phyloP scores from a whole-genome alignment of 2,888 invertebrate species.

The Stenodema calcarata region DNA sequence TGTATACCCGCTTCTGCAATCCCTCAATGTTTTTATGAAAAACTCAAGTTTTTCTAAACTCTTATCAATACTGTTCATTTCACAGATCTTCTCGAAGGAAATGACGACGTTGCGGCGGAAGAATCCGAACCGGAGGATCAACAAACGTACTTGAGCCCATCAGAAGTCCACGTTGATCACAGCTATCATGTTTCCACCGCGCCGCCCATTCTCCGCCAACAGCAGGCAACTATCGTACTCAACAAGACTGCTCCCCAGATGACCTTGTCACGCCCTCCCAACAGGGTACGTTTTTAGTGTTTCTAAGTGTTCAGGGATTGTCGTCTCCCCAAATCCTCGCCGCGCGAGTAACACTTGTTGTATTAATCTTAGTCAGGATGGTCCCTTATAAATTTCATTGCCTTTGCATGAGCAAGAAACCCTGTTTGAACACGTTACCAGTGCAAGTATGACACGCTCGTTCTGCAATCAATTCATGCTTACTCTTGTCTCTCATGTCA shows the following conservation, averaged over 20 bases:
- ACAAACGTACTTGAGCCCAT: not conserved
- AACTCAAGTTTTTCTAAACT: too few relatives aligned
- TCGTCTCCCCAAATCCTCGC: not conserved
- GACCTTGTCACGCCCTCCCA: conserved; percentile 1
- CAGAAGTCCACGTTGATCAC: conserved; percentile 52
- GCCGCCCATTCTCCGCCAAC: not conserved
- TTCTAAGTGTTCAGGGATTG: too few relatives aligned
- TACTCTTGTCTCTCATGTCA: too few relatives aligned
- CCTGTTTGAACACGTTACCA: too few relatives aligned
- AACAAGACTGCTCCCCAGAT: not conserved
- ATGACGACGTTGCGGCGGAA: conserved; percentile 29
- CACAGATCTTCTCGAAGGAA: conserved; percentile 51
- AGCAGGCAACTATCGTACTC: not conserved
- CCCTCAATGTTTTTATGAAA: too few relatives aligned
- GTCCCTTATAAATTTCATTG: too few relatives aligned
- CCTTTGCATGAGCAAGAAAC: too few relatives aligned
- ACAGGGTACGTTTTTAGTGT: not conserved
- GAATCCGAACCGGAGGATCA: not conserved
- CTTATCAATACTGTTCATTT: too few relatives aligned
- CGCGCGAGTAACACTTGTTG: not conserved
- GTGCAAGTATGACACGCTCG: too few relatives aligned
- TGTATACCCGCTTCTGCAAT: too few relatives aligned
- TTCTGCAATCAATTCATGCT: too few relatives aligned
- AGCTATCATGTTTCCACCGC: conserved; percentile 44
- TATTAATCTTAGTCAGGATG: too few relatives aligned